A percentile compares a stretch with the other conserved stretches of the same genome.
Conservation (phyloP, 2,888 invertebrate genomes). For the Thalpophila matura region DNA sequence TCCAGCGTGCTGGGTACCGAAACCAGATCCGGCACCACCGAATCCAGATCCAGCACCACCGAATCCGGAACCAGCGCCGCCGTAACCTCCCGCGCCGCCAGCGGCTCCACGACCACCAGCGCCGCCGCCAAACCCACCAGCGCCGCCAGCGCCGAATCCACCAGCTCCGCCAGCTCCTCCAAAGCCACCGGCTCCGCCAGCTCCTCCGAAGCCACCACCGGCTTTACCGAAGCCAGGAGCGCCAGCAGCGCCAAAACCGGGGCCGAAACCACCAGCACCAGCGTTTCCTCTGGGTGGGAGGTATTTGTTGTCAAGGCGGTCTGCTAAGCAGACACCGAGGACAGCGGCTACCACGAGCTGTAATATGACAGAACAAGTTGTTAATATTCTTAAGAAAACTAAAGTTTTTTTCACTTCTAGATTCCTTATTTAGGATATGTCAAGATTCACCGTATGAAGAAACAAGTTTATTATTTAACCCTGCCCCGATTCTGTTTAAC, state of each 20-base stretch:
- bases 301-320: constrained; percentile 88
- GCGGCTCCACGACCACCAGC: constrained; percentile 58
- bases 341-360: constrained; percentile 86
- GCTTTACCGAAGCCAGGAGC: constrained; percentile 56
- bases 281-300: constrained; percentile 86
- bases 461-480: constrained; percentile 36
- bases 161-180: constrained; percentile 78
- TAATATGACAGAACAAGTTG: constrained; percentile 30
- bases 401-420: not conserved
- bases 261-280: constrained; percentile 83
- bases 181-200: constrained; percentile 74
- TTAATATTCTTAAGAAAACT: not conserved
- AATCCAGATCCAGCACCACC: constrained; percentile 78
- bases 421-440: not conserved
- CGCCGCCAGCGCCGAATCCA: constrained; percentile 80
- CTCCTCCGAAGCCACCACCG: constrained; percentile 60
- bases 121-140: constrained; percentile 76
- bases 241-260: constrained; percentile 69
- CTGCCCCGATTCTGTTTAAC: constrained; percentile 45
- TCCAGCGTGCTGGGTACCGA: constrained; percentile 58
- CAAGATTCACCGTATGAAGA: constrained; percentile 21
- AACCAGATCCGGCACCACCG: constrained; percentile 57
- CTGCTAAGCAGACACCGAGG: constrained; percentile 85
- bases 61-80: constrained; percentile 57
- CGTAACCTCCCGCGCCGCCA: constrained; percentile 57